These are phyloP conservation scores for Odontophorus gujanensis DNA, from an alignment of 2,113 vertebrate species.

Conservation along the genomic window DNA sequence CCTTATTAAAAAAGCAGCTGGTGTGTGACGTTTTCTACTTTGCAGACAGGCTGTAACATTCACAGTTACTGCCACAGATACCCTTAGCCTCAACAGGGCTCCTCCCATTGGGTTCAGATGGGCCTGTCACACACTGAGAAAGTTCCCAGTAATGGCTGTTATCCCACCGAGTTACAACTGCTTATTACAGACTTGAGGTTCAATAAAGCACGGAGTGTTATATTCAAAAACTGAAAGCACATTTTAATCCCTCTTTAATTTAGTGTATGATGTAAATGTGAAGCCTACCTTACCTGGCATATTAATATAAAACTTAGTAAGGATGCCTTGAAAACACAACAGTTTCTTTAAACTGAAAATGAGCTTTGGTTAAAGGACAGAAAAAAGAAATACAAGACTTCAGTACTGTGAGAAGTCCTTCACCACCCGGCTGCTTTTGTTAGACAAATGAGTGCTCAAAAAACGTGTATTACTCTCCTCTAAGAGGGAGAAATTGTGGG, in stretches of 20 bases:
- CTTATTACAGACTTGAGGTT: neutral
- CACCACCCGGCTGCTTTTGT: neutral
- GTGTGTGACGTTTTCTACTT: neutral
- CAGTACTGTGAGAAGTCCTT: neutral
- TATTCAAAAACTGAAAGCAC: rapidly evolving
- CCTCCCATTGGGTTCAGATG: neutral
- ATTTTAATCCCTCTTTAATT: neutral
- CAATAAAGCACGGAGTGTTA: neutral
- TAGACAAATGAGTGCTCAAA: neutral
- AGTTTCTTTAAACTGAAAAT: neutral
- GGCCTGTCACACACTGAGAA: neutral
- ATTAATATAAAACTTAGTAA: neutral
- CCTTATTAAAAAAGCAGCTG: neutral
- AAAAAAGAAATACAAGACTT: rapidly evolving
- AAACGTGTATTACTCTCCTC: neutral
- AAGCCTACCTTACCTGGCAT: neutral
- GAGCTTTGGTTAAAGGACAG: rapidly evolving
- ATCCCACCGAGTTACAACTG: neutral
- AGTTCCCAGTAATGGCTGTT: neutral
- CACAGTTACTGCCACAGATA: neutral
- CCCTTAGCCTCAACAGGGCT: neutral
- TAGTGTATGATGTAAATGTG: rapidly evolving
- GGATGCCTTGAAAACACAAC: neutral
- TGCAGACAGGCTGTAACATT: neutral
- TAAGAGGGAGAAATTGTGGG: neutral